These are phyloP conservation scores for Barbus barbus DNA, from an alignment of 2,113 vertebrate genomes.

Conservation along the genomic window DNA sequence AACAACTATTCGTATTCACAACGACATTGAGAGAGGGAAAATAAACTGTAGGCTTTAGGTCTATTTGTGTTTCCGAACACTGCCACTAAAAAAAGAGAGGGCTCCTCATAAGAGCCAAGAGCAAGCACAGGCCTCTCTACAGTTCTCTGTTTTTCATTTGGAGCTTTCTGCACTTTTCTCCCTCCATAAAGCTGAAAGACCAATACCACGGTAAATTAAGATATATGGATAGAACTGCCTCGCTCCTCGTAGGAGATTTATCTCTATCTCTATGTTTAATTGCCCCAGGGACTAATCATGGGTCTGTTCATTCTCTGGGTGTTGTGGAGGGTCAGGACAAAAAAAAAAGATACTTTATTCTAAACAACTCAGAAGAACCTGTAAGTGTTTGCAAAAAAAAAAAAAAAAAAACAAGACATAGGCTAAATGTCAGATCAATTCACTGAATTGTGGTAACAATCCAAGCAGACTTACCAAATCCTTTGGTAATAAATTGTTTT, in stretches of 20 bases:
- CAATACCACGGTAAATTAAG: slow-evolving; percentile 36
- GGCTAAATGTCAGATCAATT: not conserved
- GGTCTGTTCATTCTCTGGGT: slow-evolving; percentile 31
- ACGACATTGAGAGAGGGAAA: slow-evolving; percentile 29
- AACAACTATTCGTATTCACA: slow-evolving; percentile 35
- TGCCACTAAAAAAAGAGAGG: slow-evolving; percentile 25
- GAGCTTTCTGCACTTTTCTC: slow-evolving; percentile 18
- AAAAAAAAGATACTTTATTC: slow-evolving; percentile 2
- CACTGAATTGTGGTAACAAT: not conserved
- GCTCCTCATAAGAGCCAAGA: slow-evolving; percentile 38
- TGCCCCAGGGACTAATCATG: slow-evolving; percentile 39
- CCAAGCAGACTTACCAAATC: not conserved
- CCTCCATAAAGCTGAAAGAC: slow-evolving; percentile 20
- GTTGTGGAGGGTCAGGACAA: not conserved
- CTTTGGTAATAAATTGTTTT: too few relatives aligned
- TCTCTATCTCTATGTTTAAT: slow-evolving; percentile 26
- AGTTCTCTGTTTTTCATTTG: slow-evolving; percentile 38
- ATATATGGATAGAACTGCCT: slow-evolving; percentile 33
- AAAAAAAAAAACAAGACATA: too few relatives aligned
- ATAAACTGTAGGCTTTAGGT: slow-evolving; percentile 42
- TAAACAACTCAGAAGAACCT: not conserved
- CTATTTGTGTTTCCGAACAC: slow-evolving; percentile 48
- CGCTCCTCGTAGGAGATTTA: slow-evolving; percentile 27
- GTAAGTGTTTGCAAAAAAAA: not conserved
- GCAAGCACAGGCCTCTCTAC: slow-evolving; percentile 20